Base-by-base conservation (phyloP, 64 coral and sea anemone species). In the Platygyra sinensis region DNA sequence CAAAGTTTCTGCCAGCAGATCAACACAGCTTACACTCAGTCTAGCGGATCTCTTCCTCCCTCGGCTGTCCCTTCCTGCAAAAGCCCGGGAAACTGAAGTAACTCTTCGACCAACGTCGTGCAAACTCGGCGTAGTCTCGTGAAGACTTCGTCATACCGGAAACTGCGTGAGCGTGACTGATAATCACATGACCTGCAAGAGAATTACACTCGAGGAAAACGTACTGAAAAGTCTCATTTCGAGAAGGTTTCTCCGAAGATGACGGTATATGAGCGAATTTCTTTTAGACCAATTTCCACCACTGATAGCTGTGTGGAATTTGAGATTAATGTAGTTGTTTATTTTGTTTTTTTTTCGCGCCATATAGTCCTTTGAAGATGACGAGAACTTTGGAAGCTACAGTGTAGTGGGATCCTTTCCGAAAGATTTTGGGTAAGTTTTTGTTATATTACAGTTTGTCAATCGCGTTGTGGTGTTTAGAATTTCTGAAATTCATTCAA, bases 381-480 rank as follows among this genome's bases (percentile, higher is more conserved):
- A 99, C 36, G 97, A 99, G 32, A 93, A 99, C 78, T 99, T 99
- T 80, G 97, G 97, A 33, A 99, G 97, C 78, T 99, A 99, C 74
- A 96, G 94, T 29, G 91, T 99, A 10, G 97, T 99, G 10, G 97
- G 97, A 29, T 99, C 97, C 10, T 99, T 99, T 69, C 97, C 97
- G 0, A 99, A 95, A 83, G 97, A 99, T 78, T 99, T 99, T 63
- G 94, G 94, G 97, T 99, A 83, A 86, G 97, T 90, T 27, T 38
- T 42, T 49, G 52, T 24, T 31, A 24, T 24, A 24, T 22, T 10
- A 67, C 22, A 22, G 64, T n/a, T n/a, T 67, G 64, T 6, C 20
- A 67, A 22, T 24, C n/a, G 19, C 22, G 4, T 10, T 9, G n/a
- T 24, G n/a, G 64, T 67, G 64, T 13, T 54, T 7, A 54, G 52